Evolutionary conservation across 1,140 invertebrate genomes (phyloP).

Genomic region (Atopsyche davidsoni): DNA sequence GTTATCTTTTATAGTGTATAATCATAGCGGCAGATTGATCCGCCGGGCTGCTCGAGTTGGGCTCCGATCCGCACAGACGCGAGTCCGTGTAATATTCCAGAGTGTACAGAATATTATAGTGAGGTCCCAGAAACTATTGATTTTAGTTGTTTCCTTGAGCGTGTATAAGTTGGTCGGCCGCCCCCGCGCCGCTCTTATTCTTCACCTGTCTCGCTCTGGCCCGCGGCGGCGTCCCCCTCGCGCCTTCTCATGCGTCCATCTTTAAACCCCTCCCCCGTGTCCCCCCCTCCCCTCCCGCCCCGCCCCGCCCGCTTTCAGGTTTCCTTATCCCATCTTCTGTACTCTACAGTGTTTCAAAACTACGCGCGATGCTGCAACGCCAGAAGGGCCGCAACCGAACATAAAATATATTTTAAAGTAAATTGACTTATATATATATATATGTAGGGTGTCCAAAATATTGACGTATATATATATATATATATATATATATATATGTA

Average conservation of each 20-base stretch:
- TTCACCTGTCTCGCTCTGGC: slow-evolving; percentile 6
- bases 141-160: slow-evolving; percentile 29
- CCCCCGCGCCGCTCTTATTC: slow-evolving; percentile 7
- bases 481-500: too few relatives aligned
- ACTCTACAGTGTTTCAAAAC: slow-evolving; percentile 16
- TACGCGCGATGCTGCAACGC: not conserved
- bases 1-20: too few relatives aligned
- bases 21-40: too few relatives aligned
- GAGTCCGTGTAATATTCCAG: slow-evolving; percentile 20
- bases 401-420: too few relatives aligned
- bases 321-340: slow-evolving; percentile 25
- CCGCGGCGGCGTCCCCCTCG: slow-evolving; percentile 11
- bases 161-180: slow-evolving; percentile 27
- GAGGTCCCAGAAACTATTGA: slow-evolving; percentile 30
- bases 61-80: slow-evolving; percentile 10
- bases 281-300: not conserved
- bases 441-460: too few relatives aligned
- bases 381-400: too few relatives aligned
- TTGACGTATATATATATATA: too few relatives aligned
- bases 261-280: slow-evolving; percentile 12
- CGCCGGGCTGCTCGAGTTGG: too few relatives aligned
- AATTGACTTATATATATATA: too few relatives aligned
- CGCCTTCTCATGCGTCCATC: slow-evolving; percentile 21
- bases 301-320: slow-evolving; percentile 14
- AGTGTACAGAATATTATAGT: slow-evolving; percentile 20